Base-by-base conservation (phyloP, 2,113 vertebrate genomes). In the Micronycteris hirsuta region DNA sequence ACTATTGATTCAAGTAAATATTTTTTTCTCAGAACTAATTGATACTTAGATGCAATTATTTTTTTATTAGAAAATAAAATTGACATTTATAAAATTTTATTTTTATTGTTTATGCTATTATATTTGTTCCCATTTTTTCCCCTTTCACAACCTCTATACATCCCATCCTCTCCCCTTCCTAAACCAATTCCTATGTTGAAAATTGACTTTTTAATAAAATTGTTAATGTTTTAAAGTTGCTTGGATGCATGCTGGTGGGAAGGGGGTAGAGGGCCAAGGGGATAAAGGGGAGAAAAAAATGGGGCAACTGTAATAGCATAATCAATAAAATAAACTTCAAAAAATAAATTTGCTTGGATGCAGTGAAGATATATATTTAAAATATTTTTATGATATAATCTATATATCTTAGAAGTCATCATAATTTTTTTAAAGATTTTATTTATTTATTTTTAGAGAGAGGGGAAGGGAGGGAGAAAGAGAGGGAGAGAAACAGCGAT, bases 311-410 rank as follows among this genome's bases (percentile, higher is more conserved):
- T 43, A 43, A 43, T 43, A 43, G 43, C 43, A 43, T 43, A 8
- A 43, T 43, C 43, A 43, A 43, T 43, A 43, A 43, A 43, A 43
- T 43, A 43, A 5, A 43, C 43, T 43, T 43, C 8, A 43, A 43
- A 43, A 43, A 43, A 8, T 43, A 43, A 43, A 43, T 43, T 43
- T 43, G 5, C 43, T 43, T 43, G 16, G 17, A 71, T 83, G 41
- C 19, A 49, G 28, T 91, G 41, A 81, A 76, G 17, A 41, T 67
- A 78, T 14, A 49, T 49, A 58, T 36, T 87, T 80, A 47, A 92
- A 95, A 91, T 94, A 16, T 65, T 87, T 82, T 86, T 82, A 36
- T 88, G 52, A 86, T 52, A 58, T 47, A 91, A 82, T 82, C 19
- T 71, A 9, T 2, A 65, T 89, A 61, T 7, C 17, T 82, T 77